Percentiles rank a stretch among this genome's conserved stretches.
phyloP scores from a whole-genome alignment of 1,140 invertebrate genomes.

The Aethina tumida region DNA sequence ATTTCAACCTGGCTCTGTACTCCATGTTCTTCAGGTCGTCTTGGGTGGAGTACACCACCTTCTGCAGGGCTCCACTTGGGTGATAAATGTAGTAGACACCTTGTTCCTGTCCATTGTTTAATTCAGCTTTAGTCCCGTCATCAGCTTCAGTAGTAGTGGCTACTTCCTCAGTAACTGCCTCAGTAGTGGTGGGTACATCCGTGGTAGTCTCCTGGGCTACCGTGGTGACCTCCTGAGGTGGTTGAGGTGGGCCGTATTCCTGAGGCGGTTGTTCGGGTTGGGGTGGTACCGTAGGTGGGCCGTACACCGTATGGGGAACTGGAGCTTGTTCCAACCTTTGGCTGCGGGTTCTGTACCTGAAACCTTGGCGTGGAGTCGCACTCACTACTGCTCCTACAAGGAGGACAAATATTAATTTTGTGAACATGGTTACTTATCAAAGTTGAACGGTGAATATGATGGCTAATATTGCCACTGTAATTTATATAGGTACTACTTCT shows the following conservation, averaged over 20 bases:
- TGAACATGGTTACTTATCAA: no score
- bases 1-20: conserved; percentile 40
- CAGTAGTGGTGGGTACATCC: neutral
- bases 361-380: conserved; percentile 2
- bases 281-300: conserved; percentile 9
- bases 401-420: no score
- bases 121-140: conserved; percentile 15
- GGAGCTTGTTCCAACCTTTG: conserved; percentile 2
- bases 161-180: neutral
- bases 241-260: conserved; percentile 4
- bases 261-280: conserved; percentile 1
- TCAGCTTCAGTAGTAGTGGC: conserved; percentile 13
- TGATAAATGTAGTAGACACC: conserved; percentile 44
- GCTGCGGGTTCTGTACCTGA: neutral
- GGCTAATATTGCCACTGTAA: no score
- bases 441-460: no score
- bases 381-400: no score
- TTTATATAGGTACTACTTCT: no score
- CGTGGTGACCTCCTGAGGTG: conserved; percentile 5
- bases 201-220: neutral
- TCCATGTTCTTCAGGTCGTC: conserved; percentile 41
- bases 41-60: conserved; percentile 39
- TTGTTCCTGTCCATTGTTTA: conserved; percentile 8
- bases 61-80: conserved; percentile 41
- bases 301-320: conserved; percentile 9